Evolutionary conservation across 2,113 vertebrate species (phyloP).

Genomic region (Cygnus atratus): DNA sequence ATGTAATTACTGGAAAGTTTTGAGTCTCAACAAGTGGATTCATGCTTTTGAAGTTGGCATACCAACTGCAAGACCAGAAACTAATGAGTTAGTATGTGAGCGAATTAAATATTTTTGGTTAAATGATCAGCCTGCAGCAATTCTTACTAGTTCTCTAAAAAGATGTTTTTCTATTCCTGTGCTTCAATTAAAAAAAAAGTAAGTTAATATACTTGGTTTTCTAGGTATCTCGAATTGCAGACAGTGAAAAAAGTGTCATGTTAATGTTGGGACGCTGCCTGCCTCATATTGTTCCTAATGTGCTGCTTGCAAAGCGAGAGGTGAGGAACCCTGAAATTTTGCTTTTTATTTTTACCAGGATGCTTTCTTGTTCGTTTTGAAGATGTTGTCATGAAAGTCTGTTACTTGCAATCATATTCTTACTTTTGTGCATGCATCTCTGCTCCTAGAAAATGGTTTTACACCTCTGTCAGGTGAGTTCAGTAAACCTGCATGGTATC

Average conservation of each 20-base stretch:
- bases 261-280: constrained; percentile 97
- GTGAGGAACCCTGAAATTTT: constrained; percentile 73
- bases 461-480: constrained; percentile 98
- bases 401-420: constrained; percentile 90
- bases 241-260: constrained; percentile 95
- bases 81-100: not conserved
- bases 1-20: not conserved
- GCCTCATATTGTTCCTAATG: constrained; percentile 97
- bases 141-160: not conserved
- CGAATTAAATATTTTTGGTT: not conserved
- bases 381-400: constrained; percentile 71
- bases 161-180: not conserved
- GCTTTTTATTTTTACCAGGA: not conserved
- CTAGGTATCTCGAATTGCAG: constrained; percentile 96
- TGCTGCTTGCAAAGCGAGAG: constrained; percentile 97
- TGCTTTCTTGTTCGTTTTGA: constrained; percentile 55
- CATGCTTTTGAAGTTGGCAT: not conserved
- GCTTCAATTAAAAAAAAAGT: not conserved
- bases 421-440: constrained; percentile 96
- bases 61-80: not conserved
- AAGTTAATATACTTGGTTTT: constrained; percentile 9
- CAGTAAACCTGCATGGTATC: constrained; percentile 82
- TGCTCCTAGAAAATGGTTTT: constrained; percentile 97
- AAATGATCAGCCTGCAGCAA: not conserved
- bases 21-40: not conserved